Evolutionary conservation across 2,888 invertebrate species (phyloP).

Genomic region (Spodoptera picta): DNA sequence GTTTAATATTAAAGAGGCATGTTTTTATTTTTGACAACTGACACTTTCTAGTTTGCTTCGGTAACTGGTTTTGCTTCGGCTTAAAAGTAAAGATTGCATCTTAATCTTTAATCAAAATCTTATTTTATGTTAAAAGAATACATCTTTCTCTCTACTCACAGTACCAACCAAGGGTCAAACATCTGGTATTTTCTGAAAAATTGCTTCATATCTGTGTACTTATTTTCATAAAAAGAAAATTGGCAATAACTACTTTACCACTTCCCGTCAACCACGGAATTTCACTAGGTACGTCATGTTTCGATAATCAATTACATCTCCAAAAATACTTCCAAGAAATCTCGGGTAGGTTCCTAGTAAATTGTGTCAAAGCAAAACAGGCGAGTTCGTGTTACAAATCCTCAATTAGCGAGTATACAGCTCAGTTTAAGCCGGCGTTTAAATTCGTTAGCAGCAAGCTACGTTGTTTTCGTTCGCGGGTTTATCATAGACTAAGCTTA

Average conservation of each 20-base stretch:
- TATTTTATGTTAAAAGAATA: neutral
- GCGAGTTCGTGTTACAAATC: slow-evolving; percentile 83
- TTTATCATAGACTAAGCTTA: slow-evolving; percentile 64
- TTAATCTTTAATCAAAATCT: neutral
- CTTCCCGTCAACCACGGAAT: neutral
- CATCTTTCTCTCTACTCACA: too few species aligned
- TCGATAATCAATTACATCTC: slow-evolving; percentile 28
- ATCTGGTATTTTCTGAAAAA: too few species aligned
- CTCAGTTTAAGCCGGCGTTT: slow-evolving; percentile 87
- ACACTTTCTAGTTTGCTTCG: slow-evolving; percentile 28
- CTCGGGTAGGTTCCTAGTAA: slow-evolving; percentile 37
- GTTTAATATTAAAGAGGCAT: slow-evolving; percentile 62
- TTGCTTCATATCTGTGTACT: too few species aligned
- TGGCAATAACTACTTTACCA: neutral
- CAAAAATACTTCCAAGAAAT: slow-evolving; percentile 31
- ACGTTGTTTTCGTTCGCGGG: slow-evolving; percentile 75
- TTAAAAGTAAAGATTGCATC: slow-evolving; percentile 3
- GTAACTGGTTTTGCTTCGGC: slow-evolving; percentile 10
- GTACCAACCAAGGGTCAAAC: too few species aligned
- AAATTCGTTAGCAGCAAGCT: slow-evolving; percentile 84
- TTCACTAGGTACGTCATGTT: slow-evolving; percentile 9
- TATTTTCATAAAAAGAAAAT: neutral
- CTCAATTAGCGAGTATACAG: slow-evolving; percentile 82
- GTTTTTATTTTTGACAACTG: slow-evolving; percentile 48
- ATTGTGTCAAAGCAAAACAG: slow-evolving; percentile 71